phyloP scores from a whole-genome alignment of 2,888 invertebrate genomes.

The Drosophila cognata region DNA sequence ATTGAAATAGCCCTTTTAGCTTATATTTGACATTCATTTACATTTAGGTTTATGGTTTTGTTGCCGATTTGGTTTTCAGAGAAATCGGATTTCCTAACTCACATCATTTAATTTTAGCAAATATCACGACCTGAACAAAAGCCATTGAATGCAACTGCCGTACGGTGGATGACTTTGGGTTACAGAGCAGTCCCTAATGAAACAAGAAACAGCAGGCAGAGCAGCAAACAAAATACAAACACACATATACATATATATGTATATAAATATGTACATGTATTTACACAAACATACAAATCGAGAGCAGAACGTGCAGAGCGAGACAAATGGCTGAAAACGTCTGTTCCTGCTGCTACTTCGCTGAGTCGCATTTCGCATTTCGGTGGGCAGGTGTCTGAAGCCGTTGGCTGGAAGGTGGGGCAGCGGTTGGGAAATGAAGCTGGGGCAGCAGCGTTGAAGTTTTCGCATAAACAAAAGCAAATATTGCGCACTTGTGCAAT shows the following conservation, averaged over 20 bases:
- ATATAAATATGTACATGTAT: not conserved
- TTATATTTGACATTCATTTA: conserved; percentile 36
- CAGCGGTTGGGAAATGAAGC: not conserved
- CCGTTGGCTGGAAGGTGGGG: conserved; percentile 8
- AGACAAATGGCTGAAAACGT: conserved; percentile 77
- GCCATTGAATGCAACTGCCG: conserved; percentile 83
- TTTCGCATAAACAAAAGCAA: conserved; percentile 81
- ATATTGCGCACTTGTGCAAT: conserved; percentile 84
- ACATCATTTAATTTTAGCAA: conserved; percentile 83
- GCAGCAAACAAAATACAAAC: conserved; percentile 31
- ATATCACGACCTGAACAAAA: conserved; percentile 83
- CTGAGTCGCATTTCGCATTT: conserved; percentile 60
- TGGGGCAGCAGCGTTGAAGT: conserved; percentile 58
- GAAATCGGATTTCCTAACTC: conserved; percentile 80
- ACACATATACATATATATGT: not conserved
- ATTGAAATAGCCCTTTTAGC: not conserved
- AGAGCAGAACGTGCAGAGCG: conserved; percentile 68
- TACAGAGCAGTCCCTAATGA: conserved; percentile 58
- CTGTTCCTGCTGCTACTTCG: conserved; percentile 48
- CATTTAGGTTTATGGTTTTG: conserved; percentile 2
- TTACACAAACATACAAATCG: conserved; percentile 17
- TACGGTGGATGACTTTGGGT: conserved; percentile 33
- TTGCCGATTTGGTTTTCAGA: conserved; percentile 2
- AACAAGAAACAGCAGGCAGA: conserved; percentile 67
- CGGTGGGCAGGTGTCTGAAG: conserved; percentile 76